A percentile compares a stretch with the other conserved stretches of the same genome.
These are phyloP conservation scores for Physocephala rufipes DNA, from an alignment of 2,888 invertebrate genomes.

Conservation along the genomic window DNA sequence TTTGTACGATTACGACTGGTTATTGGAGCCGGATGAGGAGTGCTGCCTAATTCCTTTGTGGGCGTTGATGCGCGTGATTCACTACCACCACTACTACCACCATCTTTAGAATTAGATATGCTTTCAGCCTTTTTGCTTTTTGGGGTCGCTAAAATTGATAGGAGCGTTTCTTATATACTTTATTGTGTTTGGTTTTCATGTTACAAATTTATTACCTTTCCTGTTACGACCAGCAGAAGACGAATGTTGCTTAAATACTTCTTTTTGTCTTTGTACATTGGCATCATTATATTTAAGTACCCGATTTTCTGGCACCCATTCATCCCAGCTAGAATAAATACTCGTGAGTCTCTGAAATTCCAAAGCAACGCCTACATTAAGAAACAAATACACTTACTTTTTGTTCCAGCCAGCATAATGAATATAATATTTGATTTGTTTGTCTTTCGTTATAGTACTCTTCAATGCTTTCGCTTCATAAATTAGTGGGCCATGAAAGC, in stretches of 20 bases:
- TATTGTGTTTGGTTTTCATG: neutral
- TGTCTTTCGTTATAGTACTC: constrained; percentile 82
- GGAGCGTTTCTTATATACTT: neutral
- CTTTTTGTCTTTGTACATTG: constrained; percentile 87
- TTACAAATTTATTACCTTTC: constrained; percentile 68
- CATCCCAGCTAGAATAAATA: constrained; percentile 77
- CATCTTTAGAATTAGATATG: constrained; percentile 48
- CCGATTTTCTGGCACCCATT: constrained; percentile 91
- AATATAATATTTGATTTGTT: constrained; percentile 88
- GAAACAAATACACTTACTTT: constrained; percentile 73
- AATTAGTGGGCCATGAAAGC: constrained; percentile 94
- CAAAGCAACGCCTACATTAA: too few relatives aligned
- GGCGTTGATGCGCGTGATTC: constrained; percentile 74
- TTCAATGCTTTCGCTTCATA: constrained; percentile 97
- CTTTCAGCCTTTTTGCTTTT: constrained; percentile 62
- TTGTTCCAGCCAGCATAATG: constrained; percentile 99
- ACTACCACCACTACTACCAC: constrained; percentile 53
- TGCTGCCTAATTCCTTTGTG: constrained; percentile 68
- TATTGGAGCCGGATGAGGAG: constrained; percentile 44
- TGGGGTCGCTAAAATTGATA: constrained; percentile 54
- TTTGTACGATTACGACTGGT: constrained; percentile 46
- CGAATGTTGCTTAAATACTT: constrained; percentile 82
- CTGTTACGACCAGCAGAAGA: constrained; percentile 76
- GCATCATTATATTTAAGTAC: constrained; percentile 91
- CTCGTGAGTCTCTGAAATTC: too few relatives aligned